phyloP scores from a whole-genome alignment of 2,797 vertebrate genomes.

The Phaenicophaeus curvirostris region DNA sequence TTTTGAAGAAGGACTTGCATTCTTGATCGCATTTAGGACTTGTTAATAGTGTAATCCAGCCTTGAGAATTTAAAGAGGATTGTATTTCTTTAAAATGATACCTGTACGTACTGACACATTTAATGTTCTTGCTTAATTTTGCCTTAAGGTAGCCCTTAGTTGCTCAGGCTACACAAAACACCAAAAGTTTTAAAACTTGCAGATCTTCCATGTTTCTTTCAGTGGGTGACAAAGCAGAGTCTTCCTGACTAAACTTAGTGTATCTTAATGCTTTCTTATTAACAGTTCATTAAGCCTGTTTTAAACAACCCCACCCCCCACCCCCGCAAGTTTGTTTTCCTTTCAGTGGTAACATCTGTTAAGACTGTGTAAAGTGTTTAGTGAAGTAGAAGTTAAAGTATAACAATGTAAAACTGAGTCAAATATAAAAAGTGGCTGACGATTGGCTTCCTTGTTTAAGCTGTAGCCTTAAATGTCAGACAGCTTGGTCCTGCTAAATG shows the following conservation, averaged over 20 bases:
- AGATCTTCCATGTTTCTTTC: background rate
- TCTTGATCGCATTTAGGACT: rapidly evolving
- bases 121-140: background rate
- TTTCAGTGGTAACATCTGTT: background rate
- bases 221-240: background rate
- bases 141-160: background rate
- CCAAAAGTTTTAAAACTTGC: background rate
- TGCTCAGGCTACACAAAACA: background rate
- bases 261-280: background rate
- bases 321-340: background rate
- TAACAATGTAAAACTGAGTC: background rate
- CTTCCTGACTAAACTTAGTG: background rate
- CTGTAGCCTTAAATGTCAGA: background rate
- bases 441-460: background rate
- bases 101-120: rapidly evolving
- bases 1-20: background rate
- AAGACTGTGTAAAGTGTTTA: background rate
- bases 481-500: background rate
- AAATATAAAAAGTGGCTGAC: background rate
- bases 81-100: background rate
- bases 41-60: background rate
- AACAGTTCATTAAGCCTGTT: background rate
- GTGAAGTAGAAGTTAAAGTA: background rate
- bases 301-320: background rate
- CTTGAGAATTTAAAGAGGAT: background rate